Conservation (phyloP, 2,888 invertebrate genomes). For the Tetragonisca angustula region DNA sequence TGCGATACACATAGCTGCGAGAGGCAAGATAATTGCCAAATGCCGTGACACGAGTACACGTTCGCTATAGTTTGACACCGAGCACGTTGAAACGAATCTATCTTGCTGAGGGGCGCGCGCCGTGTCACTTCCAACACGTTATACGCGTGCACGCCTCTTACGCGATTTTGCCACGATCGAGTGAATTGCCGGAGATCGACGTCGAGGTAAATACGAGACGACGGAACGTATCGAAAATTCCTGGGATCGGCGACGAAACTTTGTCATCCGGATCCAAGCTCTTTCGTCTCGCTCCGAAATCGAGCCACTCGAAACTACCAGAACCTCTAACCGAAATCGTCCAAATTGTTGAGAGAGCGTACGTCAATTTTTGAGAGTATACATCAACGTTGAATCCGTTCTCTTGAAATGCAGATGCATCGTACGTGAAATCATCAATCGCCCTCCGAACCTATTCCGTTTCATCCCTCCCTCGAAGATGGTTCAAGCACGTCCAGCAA, state of each 20-base stretch:
- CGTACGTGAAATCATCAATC: background rate
- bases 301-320: background rate
- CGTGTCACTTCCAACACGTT: constrained; percentile 12
- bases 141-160: constrained; percentile 21
- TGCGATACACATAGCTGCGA: constrained; percentile 15
- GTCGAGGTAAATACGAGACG: constrained; percentile 8
- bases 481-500: background rate
- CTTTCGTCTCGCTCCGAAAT: too few species aligned
- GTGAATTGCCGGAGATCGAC: constrained; percentile 27
- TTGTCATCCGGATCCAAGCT: background rate
- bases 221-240: background rate
- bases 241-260: too few species aligned
- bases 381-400: too few species aligned
- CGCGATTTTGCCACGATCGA: constrained; percentile 45
- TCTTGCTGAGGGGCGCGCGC: constrained; percentile 10
- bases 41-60: constrained; percentile 65
- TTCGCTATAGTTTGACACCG: constrained; percentile 19
- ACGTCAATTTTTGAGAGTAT: too few species aligned
- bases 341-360: too few species aligned
- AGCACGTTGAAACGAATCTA: constrained; percentile 60
- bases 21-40: constrained; percentile 68
- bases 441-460: background rate
- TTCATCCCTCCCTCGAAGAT: background rate
- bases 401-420: background rate
- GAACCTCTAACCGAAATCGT: background rate